Evolutionary conservation across 2,888 invertebrate species (phyloP).

Genomic region (Formica aserva): DNA sequence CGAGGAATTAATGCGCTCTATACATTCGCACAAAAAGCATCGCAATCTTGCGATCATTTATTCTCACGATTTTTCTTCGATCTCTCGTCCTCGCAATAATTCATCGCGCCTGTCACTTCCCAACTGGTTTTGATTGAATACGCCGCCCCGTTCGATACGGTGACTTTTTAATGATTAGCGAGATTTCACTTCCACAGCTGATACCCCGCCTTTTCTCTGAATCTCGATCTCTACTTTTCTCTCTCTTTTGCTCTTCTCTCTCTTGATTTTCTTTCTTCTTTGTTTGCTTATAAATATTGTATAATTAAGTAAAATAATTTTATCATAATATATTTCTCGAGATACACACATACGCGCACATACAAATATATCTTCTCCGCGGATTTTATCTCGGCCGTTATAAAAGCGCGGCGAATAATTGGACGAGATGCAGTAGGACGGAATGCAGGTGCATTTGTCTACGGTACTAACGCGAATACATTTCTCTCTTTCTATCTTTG

Average conservation of each 20-base stretch:
- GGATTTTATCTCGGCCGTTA: constrained; percentile 61
- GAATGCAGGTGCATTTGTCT: constrained; percentile 77
- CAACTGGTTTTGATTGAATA: constrained; percentile 72
- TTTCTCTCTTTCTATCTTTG: constrained; percentile 54
- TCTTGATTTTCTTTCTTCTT: neutral
- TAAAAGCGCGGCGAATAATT: constrained; percentile 67
- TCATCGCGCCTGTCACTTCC: constrained; percentile 63
- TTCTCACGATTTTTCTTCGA: constrained; percentile 61
- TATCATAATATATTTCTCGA: constrained; percentile 17
- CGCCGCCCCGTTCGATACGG: constrained; percentile 31
- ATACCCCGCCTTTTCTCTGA: constrained; percentile 11
- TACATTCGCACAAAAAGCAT: constrained; percentile 42
- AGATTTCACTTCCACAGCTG: neutral
- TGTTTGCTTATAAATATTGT: constrained; percentile 68
- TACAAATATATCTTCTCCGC: constrained; percentile 6
- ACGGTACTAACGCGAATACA: constrained; percentile 65
- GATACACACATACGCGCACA: too few relatives aligned
- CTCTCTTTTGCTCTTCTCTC: neutral
- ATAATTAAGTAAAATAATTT: constrained; percentile 71
- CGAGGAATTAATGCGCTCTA: constrained; percentile 25
- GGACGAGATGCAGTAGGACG: constrained; percentile 73
- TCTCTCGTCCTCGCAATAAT: constrained; percentile 57
- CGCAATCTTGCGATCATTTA: constrained; percentile 63
- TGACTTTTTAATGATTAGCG: constrained; percentile 65
- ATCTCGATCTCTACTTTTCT: constrained; percentile 12